A percentile compares a stretch with the other conserved stretches of the same genome.
Conservation (phyloP, 2,113 vertebrate genomes). For the Anser brachyrhynchus region DNA sequence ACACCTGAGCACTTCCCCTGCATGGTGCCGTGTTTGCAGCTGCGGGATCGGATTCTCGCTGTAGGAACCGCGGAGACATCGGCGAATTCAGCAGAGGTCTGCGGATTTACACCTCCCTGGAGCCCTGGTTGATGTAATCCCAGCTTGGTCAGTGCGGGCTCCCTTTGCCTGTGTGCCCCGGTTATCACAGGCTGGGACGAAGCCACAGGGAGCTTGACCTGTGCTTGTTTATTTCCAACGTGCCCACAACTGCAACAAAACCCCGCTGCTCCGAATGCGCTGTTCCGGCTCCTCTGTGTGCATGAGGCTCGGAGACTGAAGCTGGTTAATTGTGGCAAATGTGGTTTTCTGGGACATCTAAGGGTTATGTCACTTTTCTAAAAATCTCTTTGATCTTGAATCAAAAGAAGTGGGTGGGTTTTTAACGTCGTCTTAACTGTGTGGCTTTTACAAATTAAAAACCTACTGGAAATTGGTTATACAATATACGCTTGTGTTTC, state of each 20-base stretch:
- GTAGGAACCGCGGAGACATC: neutral
- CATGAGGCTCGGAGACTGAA: slow-evolving; percentile 37
- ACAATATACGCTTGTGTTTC: slow-evolving; percentile 64
- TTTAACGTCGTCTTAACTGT: slow-evolving; percentile 45
- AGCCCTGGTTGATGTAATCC: neutral
- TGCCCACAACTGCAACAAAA: neutral
- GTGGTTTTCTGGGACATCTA: slow-evolving; percentile 74
- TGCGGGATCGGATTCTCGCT: rapidly evolving
- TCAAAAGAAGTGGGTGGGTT: slow-evolving; percentile 72
- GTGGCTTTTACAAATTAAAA: slow-evolving; percentile 75
- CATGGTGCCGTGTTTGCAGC: rapidly evolving
- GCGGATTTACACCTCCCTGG: neutral
- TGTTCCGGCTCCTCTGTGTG: slow-evolving; percentile 24
- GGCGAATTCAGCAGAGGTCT: neutral
- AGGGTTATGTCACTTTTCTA: slow-evolving; percentile 71
- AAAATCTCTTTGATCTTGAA: slow-evolving; percentile 72
- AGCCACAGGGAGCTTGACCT: slow-evolving; percentile 27
- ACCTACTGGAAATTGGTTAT: slow-evolving; percentile 64
- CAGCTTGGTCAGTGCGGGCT: neutral
- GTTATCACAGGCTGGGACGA: neutral
- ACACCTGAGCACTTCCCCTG: neutral
- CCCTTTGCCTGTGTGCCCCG: neutral
- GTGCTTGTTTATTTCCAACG: slow-evolving; percentile 33
- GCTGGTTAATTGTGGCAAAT: slow-evolving; percentile 69
- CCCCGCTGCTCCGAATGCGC: neutral